These are phyloP conservation scores for Sclerodermus sp. DNA, from an alignment of 2,888 invertebrate species.

Conservation along the genomic window DNA sequence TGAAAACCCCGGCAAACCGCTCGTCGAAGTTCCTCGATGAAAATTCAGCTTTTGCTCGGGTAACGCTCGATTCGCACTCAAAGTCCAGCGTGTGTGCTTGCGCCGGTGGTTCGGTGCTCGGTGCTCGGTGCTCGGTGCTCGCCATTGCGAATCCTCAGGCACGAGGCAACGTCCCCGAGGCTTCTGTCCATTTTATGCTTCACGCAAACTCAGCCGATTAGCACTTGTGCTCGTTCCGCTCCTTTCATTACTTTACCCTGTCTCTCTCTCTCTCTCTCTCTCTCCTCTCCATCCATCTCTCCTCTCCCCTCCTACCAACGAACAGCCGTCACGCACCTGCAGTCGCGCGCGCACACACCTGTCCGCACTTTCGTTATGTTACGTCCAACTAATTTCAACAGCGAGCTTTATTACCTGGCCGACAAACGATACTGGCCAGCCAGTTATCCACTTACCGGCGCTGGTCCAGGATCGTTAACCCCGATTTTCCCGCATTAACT, in stretches of 20 bases:
- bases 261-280: slow-evolving; percentile 1
- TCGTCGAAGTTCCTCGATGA: not conserved
- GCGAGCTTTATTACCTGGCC: slow-evolving; percentile 10
- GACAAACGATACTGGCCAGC: slow-evolving; percentile 2
- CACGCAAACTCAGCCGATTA: slow-evolving; percentile 23
- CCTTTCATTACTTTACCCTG: slow-evolving; percentile 14
- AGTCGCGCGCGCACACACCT: slow-evolving; percentile 1
- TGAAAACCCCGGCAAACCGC: not conserved
- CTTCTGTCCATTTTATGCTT: slow-evolving; percentile 18
- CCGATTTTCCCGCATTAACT: too few species aligned
- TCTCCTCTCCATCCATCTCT: too few species aligned
- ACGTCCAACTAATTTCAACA: slow-evolving; percentile 10
- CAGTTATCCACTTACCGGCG: not conserved
- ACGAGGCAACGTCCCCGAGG: too few species aligned
- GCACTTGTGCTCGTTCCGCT: slow-evolving; percentile 14
- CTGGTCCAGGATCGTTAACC: too few species aligned
- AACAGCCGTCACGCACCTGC: slow-evolving; percentile 13
- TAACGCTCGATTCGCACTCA: too few species aligned
- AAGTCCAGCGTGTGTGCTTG: too few species aligned
- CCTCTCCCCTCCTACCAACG: too few species aligned
- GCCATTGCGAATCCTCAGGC: too few species aligned
- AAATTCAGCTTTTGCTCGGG: too few species aligned
- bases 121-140: too few species aligned
- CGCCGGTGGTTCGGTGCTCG: too few species aligned
- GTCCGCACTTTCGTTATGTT: slow-evolving; percentile 5